These are phyloP conservation scores for Tachysurus fulvidraco DNA, from an alignment of 2,113 vertebrate species.

Conservation along the genomic window DNA sequence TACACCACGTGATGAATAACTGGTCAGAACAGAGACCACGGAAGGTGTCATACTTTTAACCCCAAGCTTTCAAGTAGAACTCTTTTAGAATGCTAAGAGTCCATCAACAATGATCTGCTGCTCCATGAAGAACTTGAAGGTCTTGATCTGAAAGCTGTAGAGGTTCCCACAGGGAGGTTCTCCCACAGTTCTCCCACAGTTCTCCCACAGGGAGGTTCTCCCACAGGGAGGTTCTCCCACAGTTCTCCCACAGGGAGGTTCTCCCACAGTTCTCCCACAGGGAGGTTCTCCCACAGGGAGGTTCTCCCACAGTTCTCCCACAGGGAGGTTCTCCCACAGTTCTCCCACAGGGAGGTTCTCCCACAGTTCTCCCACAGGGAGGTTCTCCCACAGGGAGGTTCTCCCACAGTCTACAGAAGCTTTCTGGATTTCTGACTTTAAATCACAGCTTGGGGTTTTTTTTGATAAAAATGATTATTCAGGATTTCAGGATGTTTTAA, in stretches of 20 bases:
- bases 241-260: not conserved
- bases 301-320: not conserved
- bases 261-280: no score
- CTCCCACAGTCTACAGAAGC: no score
- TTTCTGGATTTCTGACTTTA: not conserved
- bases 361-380: no score
- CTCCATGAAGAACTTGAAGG: not conserved
- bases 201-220: not conserved
- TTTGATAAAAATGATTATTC: not conserved
- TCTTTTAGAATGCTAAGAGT: not conserved
- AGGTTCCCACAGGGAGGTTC: not conserved
- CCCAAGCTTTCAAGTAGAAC: not conserved
- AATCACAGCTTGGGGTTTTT: not conserved
- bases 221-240: not conserved
- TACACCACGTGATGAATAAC: not conserved
- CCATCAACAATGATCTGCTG: not conserved
- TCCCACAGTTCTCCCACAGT: not conserved
- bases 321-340: not conserved
- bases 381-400: not conserved
- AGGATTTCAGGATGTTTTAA: not conserved
- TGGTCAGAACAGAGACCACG: not conserved
- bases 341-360: not conserved
- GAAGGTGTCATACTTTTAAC: not conserved
- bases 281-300: not conserved
- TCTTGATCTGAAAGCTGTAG: not conserved